Evolutionary conservation across 2,797 vertebrate species (phyloP).

Genomic region (Bufotes viridis): DNA sequence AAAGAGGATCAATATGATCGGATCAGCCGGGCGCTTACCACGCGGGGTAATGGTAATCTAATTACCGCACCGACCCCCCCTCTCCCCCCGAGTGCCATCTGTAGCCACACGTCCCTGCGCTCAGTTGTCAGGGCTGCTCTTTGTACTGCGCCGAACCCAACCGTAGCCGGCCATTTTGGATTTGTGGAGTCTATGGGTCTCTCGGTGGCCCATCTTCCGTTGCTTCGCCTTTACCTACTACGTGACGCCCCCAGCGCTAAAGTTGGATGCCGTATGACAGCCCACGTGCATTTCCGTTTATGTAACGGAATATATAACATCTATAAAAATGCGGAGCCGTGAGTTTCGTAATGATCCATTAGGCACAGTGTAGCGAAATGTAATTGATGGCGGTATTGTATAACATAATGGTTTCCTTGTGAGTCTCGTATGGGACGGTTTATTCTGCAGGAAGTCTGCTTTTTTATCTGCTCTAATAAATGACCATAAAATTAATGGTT

Average conservation of each 20-base stretch:
- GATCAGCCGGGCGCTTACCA: background rate
- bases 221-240: no score
- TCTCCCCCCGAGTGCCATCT: background rate
- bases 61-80: background rate
- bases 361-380: no score
- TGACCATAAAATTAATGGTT: background rate
- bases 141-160: no score
- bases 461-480: background rate
- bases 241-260: no score
- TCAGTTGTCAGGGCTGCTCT: no score
- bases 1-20: conserved; percentile 6
- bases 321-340: background rate
- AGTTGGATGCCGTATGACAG: background rate
- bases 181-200: no score
- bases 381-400: no score
- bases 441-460: background rate
- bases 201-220: no score
- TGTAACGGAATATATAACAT: background rate
- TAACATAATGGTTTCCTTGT: background rate
- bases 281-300: background rate
- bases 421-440: background rate
- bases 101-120: background rate
- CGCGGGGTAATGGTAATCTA: background rate
- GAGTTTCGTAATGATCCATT: background rate
- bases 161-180: no score